Evolutionary conservation across 2,113 vertebrate species (phyloP), one percentile per base, ranked within the genome.

Genomic region (Labrus mixtus): DNA sequence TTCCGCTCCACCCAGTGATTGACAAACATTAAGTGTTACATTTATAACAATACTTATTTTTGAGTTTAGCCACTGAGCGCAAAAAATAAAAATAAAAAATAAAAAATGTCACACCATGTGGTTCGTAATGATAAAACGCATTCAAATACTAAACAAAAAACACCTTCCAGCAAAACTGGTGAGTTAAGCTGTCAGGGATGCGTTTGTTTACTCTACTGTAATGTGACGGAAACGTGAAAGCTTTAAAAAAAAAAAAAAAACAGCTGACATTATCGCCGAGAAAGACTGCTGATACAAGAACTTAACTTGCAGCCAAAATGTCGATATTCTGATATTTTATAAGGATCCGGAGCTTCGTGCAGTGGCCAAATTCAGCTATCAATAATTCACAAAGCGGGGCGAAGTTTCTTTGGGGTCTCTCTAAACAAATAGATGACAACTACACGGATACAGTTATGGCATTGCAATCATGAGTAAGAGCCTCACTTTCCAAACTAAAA

Each of bases 121-220:
- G 3, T 39, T 48, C 19, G 23, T 13, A 1, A 12, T 58, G 3
- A 56, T 9, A 53, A 5, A 12, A 17, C 19, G 19, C 15, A 48
- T 17, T 9, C 7, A 51, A 29, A 0, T 13, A 41, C 46, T 67
- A 75, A 67, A 3, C 20, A 72, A 81, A 81, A 61, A 71, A 51
- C 16, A 76, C 17, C 23, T 22, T 16, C 13, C 25, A 8, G n/a
- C 22, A 7, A 29, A 16, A 67, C 68, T 55, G 6, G 59, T 53
- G 77, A 68, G n/a, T 51, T n/a, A 48, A 79, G 66, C 45, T 8
- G 72, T 62, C 72, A 66, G 6, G 53, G 77, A 67, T 50, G 76
- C 71, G 89, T 89, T 91, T 92, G 90, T 91, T 93, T 90, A 92
- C 91, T 88, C 79, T 73, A 23, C 41, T 79, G 83, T 91, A 79